Percentiles rank a stretch among this genome's conserved stretches.
phyloP scores from a whole-genome alignment of 2,113 vertebrate species.

The Redunca redunca region DNA sequence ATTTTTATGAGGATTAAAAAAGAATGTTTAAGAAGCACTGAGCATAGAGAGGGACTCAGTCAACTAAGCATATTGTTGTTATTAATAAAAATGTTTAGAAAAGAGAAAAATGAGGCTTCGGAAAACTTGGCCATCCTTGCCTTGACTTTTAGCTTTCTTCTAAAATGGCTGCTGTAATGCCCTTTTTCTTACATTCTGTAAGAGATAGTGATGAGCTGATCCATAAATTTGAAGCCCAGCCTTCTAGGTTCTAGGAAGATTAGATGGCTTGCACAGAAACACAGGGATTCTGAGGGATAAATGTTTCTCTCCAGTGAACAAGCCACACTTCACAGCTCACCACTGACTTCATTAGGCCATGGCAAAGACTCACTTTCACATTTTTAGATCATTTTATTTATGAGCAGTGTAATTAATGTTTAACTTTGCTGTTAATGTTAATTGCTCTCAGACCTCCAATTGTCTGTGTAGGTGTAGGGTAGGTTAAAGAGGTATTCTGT shows the following conservation, averaged over 20 bases:
- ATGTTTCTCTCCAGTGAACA: background rate
- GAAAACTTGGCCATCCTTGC: background rate
- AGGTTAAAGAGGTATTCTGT: background rate
- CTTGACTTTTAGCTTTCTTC: background rate
- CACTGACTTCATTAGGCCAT: background rate
- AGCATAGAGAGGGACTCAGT: background rate
- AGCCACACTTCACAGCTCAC: background rate
- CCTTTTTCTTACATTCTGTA: background rate
- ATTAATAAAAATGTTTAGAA: background rate
- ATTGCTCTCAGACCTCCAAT: background rate
- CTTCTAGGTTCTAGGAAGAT: background rate
- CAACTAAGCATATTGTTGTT: background rate
- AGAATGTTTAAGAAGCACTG: background rate
- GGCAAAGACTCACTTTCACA: background rate
- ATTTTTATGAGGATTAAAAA: background rate
- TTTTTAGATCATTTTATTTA: background rate
- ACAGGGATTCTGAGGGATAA: background rate
- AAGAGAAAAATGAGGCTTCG: background rate
- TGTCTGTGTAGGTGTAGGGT: background rate
- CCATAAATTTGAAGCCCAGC: background rate
- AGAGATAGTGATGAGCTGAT: background rate
- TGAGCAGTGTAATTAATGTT: background rate
- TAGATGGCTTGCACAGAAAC: background rate
- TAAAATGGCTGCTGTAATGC: background rate
- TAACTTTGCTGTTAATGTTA: background rate